Evolutionary conservation across 2,888 invertebrate genomes (phyloP), one percentile per base, ranked within the genome.

Genomic region (Bombyx huttoni): DNA sequence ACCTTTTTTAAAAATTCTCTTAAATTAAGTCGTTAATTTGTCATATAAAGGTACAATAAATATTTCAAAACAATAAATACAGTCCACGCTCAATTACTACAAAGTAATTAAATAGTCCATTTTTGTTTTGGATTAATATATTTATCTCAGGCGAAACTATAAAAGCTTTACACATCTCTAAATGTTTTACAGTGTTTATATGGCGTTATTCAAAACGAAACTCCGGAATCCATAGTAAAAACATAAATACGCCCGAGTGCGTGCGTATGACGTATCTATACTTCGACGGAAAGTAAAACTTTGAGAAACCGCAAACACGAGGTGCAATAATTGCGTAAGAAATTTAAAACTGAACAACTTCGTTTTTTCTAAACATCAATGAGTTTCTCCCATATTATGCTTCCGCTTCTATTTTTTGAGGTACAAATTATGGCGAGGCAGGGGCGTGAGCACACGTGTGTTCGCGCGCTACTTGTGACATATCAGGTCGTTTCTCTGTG

Each of bases 281-380:
- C 7, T 40, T 59, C 52, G 52, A 59, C 77, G 75, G 80, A 79
- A 83, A 84, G 81, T 67, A 56, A 56, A 70, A 77, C 81, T 81
- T 58, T 61, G 57, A 58, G 59, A 55, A 54, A 57, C 49, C 55
- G 58, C 55, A 55, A 57, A 56, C 57, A 65, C 68, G 64, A 63
- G 67, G 63, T 59, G 60, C 56, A 57, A 54, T 40, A 52, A 56
- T 64, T 59, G 51, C 52, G 52, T 52, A 63, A 60, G 51, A 51
- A 52, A 54, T 57, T 56, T 53, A 56, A 52, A 60, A 58, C 53
- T 52, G 50, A 53, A 51, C 49, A 49, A 52, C 52, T 13, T 49
- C 24, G 63, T 61, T 59, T 55, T 56, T 48, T 52, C 47, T 40
- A 51, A 57, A 53, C 14, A 5, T 56, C 53, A 58, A 34, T 52